Conservation (phyloP, 2,797 vertebrate genomes). For the Phalloptychus januarius region DNA sequence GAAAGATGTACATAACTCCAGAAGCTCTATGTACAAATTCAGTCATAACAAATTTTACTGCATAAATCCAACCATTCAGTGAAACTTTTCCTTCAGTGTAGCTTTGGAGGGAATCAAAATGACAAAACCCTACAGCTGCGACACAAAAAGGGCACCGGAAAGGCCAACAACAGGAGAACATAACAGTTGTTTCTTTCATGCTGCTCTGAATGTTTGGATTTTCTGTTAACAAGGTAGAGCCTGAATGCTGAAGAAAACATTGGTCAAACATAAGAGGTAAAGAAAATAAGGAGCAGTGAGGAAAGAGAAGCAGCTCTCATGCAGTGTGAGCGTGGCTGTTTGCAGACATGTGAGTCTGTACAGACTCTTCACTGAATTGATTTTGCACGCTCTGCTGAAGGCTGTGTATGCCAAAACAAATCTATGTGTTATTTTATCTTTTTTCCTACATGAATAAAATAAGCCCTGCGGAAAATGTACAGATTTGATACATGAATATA, state of each 20-base stretch:
- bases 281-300: slow-evolving; percentile 53
- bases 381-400: slow-evolving; percentile 75
- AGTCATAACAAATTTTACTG: neutral
- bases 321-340: slow-evolving; percentile 38
- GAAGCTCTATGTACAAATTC: neutral
- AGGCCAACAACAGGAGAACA: slow-evolving; percentile 24
- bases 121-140: neutral
- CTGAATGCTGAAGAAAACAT: slow-evolving; percentile 41
- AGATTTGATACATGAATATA: slow-evolving; percentile 61
- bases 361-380: slow-evolving; percentile 69
- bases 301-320: slow-evolving; percentile 62
- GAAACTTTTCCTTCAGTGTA: neutral
- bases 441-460: slow-evolving; percentile 65
- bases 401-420: slow-evolving; percentile 72
- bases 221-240: slow-evolving; percentile 48
- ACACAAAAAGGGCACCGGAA: neutral
- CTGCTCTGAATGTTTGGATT: slow-evolving; percentile 51
- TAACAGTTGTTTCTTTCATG: slow-evolving; percentile 4
- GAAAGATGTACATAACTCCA: neutral
- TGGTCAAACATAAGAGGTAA: slow-evolving; percentile 42
- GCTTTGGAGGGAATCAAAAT: neutral
- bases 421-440: slow-evolving; percentile 58
- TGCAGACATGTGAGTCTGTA: slow-evolving; percentile 52
- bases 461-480: slow-evolving; percentile 67
- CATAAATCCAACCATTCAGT: neutral